phyloP scores from a whole-genome alignment of 2,888 invertebrate genomes.

The Acronicta alni region DNA sequence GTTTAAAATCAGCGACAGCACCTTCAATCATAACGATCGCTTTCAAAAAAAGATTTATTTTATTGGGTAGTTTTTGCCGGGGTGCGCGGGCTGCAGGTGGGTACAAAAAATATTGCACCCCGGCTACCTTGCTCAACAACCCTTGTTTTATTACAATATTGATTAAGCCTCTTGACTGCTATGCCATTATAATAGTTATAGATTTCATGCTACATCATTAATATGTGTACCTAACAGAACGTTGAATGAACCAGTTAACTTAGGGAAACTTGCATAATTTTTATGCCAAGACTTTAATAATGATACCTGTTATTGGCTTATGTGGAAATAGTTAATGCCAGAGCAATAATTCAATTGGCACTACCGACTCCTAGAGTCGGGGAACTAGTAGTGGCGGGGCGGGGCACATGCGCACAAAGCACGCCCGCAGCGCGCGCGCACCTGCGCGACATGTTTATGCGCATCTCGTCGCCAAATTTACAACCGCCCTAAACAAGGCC shows the following conservation, averaged over 20 bases:
- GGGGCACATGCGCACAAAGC: constrained; percentile 67
- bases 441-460: constrained; percentile 84
- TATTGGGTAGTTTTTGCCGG: constrained; percentile 78
- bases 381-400: constrained; percentile 28
- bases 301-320: neutral
- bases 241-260: constrained; percentile 16
- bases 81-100: constrained; percentile 78
- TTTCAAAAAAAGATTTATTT: constrained; percentile 78
- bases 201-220: constrained; percentile 33
- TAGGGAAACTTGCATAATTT: no score
- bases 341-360: constrained; percentile 32
- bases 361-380: constrained; percentile 18
- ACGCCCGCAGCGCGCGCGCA: constrained; percentile 69
- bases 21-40: constrained; percentile 86
- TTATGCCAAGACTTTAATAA: constrained; percentile 2
- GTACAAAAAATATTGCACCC: constrained; percentile 68
- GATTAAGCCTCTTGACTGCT: constrained; percentile 40
- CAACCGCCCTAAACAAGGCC: constrained; percentile 61
- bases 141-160: constrained; percentile 52
- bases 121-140: constrained; percentile 50
- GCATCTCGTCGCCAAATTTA: constrained; percentile 80
- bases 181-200: constrained; percentile 32
- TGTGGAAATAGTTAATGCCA: constrained; percentile 14
- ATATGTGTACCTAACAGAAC: constrained; percentile 8
- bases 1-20: constrained; percentile 88